Evolutionary conservation across 2,888 invertebrate genomes (phyloP).

Genomic region (Notodonta ziczac): DNA sequence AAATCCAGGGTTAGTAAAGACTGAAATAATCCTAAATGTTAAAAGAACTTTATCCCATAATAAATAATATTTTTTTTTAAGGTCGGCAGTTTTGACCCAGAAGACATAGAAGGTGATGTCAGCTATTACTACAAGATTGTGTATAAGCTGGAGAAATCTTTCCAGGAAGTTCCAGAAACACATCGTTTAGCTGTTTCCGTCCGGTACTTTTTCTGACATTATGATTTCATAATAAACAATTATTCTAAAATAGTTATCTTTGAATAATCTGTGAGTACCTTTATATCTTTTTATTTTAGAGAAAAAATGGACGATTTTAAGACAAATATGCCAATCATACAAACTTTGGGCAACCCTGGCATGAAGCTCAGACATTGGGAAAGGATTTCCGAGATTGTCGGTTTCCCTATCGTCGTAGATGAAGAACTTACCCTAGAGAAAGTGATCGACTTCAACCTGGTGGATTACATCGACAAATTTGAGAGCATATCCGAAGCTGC

Average conservation of each 20-base stretch:
- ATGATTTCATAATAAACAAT: too few species aligned
- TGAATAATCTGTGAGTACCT: background rate
- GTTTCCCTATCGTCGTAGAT: constrained; percentile 95
- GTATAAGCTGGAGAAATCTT: constrained; percentile 94
- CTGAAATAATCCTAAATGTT: too few species aligned
- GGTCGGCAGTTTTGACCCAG: constrained; percentile 94
- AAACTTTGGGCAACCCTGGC: constrained; percentile 97
- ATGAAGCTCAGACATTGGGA: constrained; percentile 97
- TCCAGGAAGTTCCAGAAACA: constrained; percentile 90
- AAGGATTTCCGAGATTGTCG: constrained; percentile 96
- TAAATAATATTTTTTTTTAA: constrained; percentile 40
- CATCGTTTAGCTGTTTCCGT: constrained; percentile 88
- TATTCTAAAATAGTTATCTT: too few species aligned
- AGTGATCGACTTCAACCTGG: constrained; percentile 95
- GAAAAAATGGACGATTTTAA: constrained; percentile 94
- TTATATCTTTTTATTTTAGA: constrained; percentile 54
- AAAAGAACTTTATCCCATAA: too few species aligned
- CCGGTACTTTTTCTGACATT: constrained; percentile 51
- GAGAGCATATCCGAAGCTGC: constrained; percentile 97
- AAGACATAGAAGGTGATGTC: constrained; percentile 93
- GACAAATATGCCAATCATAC: constrained; percentile 94
- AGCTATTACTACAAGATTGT: constrained; percentile 88
- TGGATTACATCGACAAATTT: constrained; percentile 94
- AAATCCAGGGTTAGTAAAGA: constrained; percentile 77
- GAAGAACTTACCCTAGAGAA: constrained; percentile 92